These are phyloP conservation scores for Hybognathus amarus DNA, from an alignment of 2,797 vertebrate genomes.

Conservation along the genomic window DNA sequence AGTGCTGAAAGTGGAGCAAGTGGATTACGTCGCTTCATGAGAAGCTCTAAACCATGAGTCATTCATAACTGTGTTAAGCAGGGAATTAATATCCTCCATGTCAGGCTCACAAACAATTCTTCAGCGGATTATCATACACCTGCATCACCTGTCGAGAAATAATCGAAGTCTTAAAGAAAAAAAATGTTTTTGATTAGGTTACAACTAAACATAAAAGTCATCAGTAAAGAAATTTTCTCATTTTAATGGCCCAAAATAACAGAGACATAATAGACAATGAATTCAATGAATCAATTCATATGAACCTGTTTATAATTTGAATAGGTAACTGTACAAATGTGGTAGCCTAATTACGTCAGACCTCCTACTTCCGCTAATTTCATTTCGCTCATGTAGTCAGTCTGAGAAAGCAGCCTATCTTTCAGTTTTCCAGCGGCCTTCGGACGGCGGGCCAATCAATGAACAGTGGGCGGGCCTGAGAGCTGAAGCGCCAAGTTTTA, in stretches of 20 bases:
- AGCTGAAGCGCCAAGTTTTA: no score
- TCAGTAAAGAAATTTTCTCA: background rate
- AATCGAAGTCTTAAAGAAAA: background rate
- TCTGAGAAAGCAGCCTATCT: no score
- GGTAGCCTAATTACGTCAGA: no score
- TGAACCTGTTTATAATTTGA: background rate
- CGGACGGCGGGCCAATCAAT: no score
- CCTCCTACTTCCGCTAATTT: no score
- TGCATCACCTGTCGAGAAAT: background rate
- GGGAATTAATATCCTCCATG: slow-evolving; percentile 5
- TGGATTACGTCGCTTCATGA: slow-evolving; percentile 8
- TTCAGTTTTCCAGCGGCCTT: no score
- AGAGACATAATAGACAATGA: background rate
- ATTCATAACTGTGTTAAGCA: slow-evolving; percentile 39
- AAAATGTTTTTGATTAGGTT: background rate
- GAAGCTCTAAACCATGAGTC: slow-evolving; percentile 47
- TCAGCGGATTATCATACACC: background rate
- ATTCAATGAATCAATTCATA: background rate
- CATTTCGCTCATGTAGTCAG: no score
- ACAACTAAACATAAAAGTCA: background rate
- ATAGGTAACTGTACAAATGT: background rate
- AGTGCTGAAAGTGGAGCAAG: slow-evolving; percentile 26
- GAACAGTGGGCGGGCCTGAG: no score
- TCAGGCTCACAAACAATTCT: slow-evolving; percentile 25
- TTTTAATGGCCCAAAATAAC: background rate